Evolutionary conservation across 2,113 vertebrate genomes (phyloP).

Genomic region (Lophura nycthemera): DNA sequence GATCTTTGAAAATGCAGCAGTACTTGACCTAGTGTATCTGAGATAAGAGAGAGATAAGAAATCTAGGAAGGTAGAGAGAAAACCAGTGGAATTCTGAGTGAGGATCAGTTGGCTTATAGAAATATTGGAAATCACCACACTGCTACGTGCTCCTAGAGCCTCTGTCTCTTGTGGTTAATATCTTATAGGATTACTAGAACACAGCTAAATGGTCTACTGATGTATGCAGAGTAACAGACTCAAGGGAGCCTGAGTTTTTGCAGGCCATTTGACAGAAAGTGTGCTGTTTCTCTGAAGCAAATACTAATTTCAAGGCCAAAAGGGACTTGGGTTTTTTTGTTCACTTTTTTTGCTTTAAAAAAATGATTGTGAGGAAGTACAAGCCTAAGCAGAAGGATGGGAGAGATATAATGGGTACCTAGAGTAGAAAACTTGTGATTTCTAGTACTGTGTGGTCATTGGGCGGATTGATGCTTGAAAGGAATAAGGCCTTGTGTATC

Average conservation of each 20-base stretch:
- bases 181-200: not conserved
- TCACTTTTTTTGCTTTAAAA: not conserved
- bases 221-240: not conserved
- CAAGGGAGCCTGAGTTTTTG: not conserved
- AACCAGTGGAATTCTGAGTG: not conserved
- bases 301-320: not conserved
- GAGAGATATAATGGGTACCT: not conserved
- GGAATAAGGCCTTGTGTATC: not conserved
- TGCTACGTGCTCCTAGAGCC: not conserved
- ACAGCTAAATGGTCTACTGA: not conserved
- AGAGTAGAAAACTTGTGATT: not conserved
- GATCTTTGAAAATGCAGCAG: not conserved
- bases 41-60: not conserved
- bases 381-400: not conserved
- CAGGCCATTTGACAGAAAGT: slow-evolving; percentile 5
- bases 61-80: not conserved
- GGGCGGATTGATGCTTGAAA: not conserved
- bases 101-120: not conserved
- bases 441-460: not conserved
- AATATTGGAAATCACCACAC: not conserved
- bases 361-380: not conserved
- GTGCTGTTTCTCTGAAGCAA: not conserved
- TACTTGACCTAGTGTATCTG: not conserved
- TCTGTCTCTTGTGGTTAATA: not conserved
- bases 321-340: not conserved